Evolutionary conservation across 2,113 vertebrate genomes (phyloP), one percentile per base, ranked within the genome.

Genomic region (Benitochromis conjunctus): DNA sequence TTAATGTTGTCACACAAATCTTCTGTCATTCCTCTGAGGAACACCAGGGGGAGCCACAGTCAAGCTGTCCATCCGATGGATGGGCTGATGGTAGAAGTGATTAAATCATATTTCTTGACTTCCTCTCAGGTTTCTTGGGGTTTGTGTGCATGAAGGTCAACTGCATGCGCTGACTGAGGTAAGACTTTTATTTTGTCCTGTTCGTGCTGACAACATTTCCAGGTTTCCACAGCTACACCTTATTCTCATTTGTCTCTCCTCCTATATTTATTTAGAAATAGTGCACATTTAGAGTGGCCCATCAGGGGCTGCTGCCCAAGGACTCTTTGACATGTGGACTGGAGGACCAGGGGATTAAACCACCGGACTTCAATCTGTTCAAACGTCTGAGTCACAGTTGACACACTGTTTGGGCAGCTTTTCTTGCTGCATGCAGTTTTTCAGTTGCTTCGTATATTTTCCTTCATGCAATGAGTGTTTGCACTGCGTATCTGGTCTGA

Each of bases 141-240:
- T 98, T 57, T 99, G 98, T 76, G 98, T 99, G 19, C 98, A 99
- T 76, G 97, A 99, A 90, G 98, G 98, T 55, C 98, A 99, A 82
- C 97, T 99, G 82, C 98, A 99, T 3, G 98, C 98, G 1, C 95
- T 99, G 80, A 98, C 98, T 0, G 98, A 99, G 98, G 98, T 99
- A 94, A 87, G n/a, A 60, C 14, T 11, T 48, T 24, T 16, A 14
- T 5, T 29, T 7, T 4, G 3, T 71, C 26, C 31, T 41, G 16
- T 14, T 24, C 5, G 2, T 58, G 41, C 19, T 76, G 4, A 14
- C 14, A 43, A 14, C 48, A 31, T 21, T 10, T 60, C 1, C 7
- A 29, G n/a, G 13, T 41, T 82, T 82, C 38, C 5, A 1, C n/a
- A 54, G 21, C 56, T 62, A n/a, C 26, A 12, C 69, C 24, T 51